A percentile compares a stretch with the other conserved stretches of the same genome.
phyloP scores from a whole-genome alignment of 2,888 invertebrate species.

The Drosophila colorata region DNA sequence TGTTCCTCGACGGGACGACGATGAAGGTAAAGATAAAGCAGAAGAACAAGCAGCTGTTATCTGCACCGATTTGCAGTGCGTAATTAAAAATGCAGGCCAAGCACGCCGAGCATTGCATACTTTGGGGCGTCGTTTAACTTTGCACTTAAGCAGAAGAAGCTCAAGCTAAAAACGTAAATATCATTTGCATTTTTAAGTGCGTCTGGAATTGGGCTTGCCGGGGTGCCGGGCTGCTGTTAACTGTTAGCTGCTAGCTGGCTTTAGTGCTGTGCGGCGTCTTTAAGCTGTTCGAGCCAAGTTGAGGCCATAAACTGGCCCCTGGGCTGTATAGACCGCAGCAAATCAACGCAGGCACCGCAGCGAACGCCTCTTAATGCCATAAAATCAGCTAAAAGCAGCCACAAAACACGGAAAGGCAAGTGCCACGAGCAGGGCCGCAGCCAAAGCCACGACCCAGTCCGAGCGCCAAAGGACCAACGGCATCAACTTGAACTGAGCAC shows the following conservation, averaged over 20 bases:
- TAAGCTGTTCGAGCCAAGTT: slow-evolving; percentile 51
- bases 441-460: slow-evolving; percentile 17
- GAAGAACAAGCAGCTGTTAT: slow-evolving; percentile 45
- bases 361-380: slow-evolving; percentile 76
- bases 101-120: slow-evolving; percentile 51
- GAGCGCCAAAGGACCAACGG: slow-evolving; percentile 4
- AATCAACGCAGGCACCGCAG: slow-evolving; percentile 70
- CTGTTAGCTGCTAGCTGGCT: slow-evolving; percentile 23
- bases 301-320: slow-evolving; percentile 73
- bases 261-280: slow-evolving; percentile 45
- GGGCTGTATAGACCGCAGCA: slow-evolving; percentile 74
- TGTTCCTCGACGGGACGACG: neutral
- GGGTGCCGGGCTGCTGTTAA: neutral
- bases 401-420: slow-evolving; percentile 69
- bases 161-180: slow-evolving; percentile 72
- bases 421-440: slow-evolving; percentile 43
- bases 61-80: slow-evolving; percentile 66
- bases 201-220: slow-evolving; percentile 46
- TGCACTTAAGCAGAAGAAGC: slow-evolving; percentile 62
- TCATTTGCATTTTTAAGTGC: slow-evolving; percentile 79
- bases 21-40: slow-evolving; percentile 15
- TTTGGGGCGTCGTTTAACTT: slow-evolving; percentile 74
- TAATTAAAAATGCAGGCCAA: slow-evolving; percentile 77
- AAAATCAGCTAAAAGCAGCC: slow-evolving; percentile 78
- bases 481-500: slow-evolving; percentile 63